Percentiles rank a stretch among this genome's conserved stretches.
These are phyloP conservation scores for Halocynthia roretzi DNA, from an alignment of 23 tunicate genomes.

Conservation along the genomic window DNA sequence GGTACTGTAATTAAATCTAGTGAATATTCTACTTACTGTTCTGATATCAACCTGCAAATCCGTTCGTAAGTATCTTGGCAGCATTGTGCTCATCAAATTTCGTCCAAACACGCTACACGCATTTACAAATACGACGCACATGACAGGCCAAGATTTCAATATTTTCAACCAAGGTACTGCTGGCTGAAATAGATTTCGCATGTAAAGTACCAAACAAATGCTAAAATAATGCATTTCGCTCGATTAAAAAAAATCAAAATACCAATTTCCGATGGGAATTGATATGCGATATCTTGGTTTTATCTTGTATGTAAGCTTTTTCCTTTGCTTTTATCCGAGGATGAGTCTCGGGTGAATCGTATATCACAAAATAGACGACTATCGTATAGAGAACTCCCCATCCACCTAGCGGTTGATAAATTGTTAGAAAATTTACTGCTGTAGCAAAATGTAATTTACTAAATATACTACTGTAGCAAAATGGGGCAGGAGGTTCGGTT, in stretches of 20 bases:
- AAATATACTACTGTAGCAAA: too few relatives aligned
- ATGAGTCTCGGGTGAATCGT: neutral
- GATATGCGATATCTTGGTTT: too few relatives aligned
- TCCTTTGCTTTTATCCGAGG: neutral
- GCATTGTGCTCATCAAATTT: neutral
- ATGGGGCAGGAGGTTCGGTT: too few relatives aligned
- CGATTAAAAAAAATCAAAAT: too few relatives aligned
- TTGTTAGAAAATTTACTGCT: too few relatives aligned
- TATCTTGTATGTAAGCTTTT: neutral
- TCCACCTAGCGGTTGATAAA: neutral
- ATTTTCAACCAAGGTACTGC: constrained; percentile 4
- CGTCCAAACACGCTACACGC: neutral
- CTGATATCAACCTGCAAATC: neutral
- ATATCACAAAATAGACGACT: neutral
- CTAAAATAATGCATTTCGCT: too few relatives aligned
- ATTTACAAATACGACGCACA: neutral
- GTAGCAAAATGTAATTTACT: too few relatives aligned
- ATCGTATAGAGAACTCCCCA: neutral
- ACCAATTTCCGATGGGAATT: too few relatives aligned
- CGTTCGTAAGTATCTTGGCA: neutral
- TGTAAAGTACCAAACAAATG: neutral
- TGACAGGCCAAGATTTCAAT: neutral
- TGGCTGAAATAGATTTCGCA: neutral
- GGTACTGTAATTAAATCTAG: too few relatives aligned
- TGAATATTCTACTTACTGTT: neutral